Base-by-base conservation (phyloP, 23 tunicate species). In the Oikopleura albicans region DNA sequence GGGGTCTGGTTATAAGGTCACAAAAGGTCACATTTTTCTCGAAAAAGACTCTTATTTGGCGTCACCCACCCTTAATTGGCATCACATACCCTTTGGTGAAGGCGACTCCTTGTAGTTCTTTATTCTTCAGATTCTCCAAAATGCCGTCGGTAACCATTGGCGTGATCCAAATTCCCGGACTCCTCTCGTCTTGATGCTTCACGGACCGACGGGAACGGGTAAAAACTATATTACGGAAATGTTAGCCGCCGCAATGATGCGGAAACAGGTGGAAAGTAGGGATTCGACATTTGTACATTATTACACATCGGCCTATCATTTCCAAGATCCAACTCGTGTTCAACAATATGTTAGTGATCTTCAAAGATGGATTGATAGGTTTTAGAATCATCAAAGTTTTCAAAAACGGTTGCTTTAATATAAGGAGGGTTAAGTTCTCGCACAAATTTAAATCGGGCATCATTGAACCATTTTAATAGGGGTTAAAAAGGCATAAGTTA, bases 121-220 rank as follows among this genome's bases (percentile, higher is more conserved):
- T 49, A 49, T 8, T 8, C 63, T 49, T 49, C 37, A 29, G 35
- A 71, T 71, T 16, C 35, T 71, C 4, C 37, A 2, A 31, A 71
- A 71, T 29, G 79, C 79, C 2, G 31, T 71, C 35, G 79, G 79
- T 22, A 71, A 71, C 31, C 79, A 29, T 29, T 71, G 79, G 79
- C 2, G 31, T 2, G 36, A 71, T 29, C 36, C 33, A 71, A 49
- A 49, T 22, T 8, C 16, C 63, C 63, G 22, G 63, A 49, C 63
- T 22, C 63, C 63, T 8, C 79, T 71, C 2, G 79, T 71, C 28
- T 2, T 71, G 37, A 71, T 71, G 79, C 79, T 71, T 71, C 79
- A 71, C 79, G 79, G 79, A 71, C 79, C 79, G 2, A 71, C 79
- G 2, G 79, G 79, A 71, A 29, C 35, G 31, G 79, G 79, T 2